Percentiles rank a stretch among this genome's conserved stretches.
phyloP scores from a whole-genome alignment of 2,888 invertebrate species.

The Pollenia labialis region DNA sequence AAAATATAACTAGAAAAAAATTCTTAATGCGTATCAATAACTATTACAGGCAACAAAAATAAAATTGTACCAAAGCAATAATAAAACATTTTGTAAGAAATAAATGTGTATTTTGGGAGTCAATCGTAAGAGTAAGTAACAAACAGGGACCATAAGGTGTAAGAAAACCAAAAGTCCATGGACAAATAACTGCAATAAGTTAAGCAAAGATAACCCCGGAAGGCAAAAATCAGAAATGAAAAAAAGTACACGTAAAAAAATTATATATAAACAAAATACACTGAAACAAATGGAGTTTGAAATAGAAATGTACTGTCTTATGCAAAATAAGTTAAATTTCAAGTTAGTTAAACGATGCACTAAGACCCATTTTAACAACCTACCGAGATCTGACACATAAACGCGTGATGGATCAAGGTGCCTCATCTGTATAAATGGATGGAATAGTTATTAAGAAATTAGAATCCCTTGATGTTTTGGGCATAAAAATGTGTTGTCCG shows the following conservation, averaged over 20 bases:
- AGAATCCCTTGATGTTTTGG: too few species aligned
- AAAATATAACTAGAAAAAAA: conserved; percentile 6
- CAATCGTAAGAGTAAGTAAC: conserved; percentile 64
- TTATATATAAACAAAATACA: conserved; percentile 39
- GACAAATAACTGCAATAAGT: conserved; percentile 73
- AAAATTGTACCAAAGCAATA: conserved; percentile 25
- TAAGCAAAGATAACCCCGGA: conserved; percentile 66
- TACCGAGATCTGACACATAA: too few species aligned
- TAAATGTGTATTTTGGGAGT: conserved; percentile 26
- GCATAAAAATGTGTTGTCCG: too few species aligned
- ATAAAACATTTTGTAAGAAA: conserved; percentile 30
- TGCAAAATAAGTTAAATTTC: neutral
- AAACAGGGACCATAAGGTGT: conserved; percentile 66
- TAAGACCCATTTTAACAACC: too few species aligned
- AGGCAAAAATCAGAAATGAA: conserved; percentile 43
- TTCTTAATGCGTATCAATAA: conserved; percentile 59
- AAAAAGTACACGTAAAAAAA: conserved; percentile 8
- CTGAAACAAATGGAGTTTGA: neutral
- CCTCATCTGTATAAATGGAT: too few species aligned
- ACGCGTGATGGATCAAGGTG: too few species aligned
- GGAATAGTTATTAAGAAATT: too few species aligned
- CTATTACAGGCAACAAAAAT: conserved; percentile 33
- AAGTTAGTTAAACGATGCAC: too few species aligned
- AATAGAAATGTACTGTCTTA: too few species aligned
- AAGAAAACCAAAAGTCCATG: conserved; percentile 69